phyloP scores from a whole-genome alignment of 2,888 invertebrate species.

The Lithosia quadra region DNA sequence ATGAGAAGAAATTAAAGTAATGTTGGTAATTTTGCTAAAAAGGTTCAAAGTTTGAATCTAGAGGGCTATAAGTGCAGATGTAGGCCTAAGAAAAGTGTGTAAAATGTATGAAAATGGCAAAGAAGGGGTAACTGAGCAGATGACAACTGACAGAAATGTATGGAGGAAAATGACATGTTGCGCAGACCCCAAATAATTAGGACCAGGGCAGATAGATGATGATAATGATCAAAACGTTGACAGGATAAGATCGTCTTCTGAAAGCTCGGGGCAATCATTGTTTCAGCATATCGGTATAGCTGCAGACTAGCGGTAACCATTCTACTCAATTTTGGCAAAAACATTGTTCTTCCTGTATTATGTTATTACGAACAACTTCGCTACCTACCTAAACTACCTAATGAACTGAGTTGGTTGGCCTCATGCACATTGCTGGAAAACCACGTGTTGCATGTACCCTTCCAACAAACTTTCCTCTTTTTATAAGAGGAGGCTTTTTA shows the following conservation, averaged over 20 bases:
- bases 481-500: not conserved
- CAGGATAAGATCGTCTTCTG: not conserved
- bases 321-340: not conserved
- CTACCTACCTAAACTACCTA: not conserved
- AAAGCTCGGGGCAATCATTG: not conserved
- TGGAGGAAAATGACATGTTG: too few species aligned
- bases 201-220: too few species aligned
- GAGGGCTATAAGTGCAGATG: too few species aligned
- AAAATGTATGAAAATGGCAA: too few species aligned
- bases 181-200: too few species aligned
- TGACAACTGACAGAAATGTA: too few species aligned
- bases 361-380: not conserved
- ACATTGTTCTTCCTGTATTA: not conserved
- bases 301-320: not conserved
- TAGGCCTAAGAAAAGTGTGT: too few species aligned
- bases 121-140: too few species aligned
- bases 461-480: not conserved
- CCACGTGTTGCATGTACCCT: conserved; percentile 4
- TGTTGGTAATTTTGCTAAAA: too few species aligned
- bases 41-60: too few species aligned
- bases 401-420: not conserved
- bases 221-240: too few species aligned
- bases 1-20: too few species aligned
- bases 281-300: not conserved
- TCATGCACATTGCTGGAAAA: not conserved